These are phyloP conservation scores for Hemistola chrysoprasaria DNA, from an alignment of 2,888 invertebrate genomes.

Conservation along the genomic window DNA sequence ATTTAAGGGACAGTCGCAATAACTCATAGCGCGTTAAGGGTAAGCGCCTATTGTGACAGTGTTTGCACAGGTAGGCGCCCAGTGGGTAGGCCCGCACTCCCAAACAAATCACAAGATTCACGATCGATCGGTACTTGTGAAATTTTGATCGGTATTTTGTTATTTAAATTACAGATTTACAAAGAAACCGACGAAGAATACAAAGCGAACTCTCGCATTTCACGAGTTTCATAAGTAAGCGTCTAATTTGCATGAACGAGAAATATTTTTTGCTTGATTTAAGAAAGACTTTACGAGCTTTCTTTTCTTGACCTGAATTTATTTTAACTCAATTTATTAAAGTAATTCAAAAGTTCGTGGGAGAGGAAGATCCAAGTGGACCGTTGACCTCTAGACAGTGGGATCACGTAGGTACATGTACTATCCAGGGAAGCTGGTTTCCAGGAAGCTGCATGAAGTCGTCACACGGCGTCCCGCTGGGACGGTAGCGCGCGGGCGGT, in stretches of 20 bases:
- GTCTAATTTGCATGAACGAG: no score
- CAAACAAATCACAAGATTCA: conserved; percentile 34
- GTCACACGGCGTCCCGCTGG: conserved; percentile 64
- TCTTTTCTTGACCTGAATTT: no score
- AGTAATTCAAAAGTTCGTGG: no score
- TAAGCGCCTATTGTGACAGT: conserved; percentile 52
- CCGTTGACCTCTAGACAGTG: conserved; percentile 28
- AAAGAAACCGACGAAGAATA: conserved; percentile 2
- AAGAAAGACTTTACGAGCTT: no score
- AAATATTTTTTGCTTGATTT: no score
- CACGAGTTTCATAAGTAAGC: no score
- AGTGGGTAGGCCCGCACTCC: conserved; percentile 49
- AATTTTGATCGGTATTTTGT: conserved; percentile 42
- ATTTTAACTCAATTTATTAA: no score
- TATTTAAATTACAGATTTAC: conserved; percentile 34
- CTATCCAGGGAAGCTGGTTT: conserved; percentile 41
- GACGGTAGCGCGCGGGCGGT: conserved; percentile 79
- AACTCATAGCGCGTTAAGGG: conserved; percentile 65
- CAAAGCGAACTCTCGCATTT: no score
- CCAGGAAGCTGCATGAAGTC: conserved; percentile 78
- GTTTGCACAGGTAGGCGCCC: conserved; percentile 68
- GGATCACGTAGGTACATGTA: conserved; percentile 23
- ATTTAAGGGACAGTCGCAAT: conserved; percentile 68
- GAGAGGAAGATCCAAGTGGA: conserved; percentile 4
- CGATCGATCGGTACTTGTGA: conserved; percentile 33